A percentile compares a stretch with the other conserved stretches of the same genome.
phyloP scores from a whole-genome alignment of 2,888 invertebrate genomes.

The Rutpela maculata region DNA sequence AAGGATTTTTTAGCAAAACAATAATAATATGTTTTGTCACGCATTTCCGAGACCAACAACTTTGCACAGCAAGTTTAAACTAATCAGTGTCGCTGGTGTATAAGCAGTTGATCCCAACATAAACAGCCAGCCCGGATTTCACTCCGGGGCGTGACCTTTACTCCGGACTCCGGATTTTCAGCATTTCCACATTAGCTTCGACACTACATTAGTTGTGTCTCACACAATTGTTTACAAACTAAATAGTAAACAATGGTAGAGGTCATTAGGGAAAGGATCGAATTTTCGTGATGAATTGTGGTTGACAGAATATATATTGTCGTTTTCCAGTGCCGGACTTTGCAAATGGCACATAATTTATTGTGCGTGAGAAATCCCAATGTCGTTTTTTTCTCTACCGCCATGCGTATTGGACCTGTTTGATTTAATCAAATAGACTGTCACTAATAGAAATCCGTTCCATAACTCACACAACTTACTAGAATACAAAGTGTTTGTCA shows the following conservation, averaged over 20 bases:
- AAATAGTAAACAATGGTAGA: background rate
- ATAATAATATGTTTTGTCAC: conserved; percentile 20
- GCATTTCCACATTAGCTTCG: conserved; percentile 5
- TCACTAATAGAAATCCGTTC: too few relatives aligned
- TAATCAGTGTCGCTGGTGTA: conserved; percentile 28
- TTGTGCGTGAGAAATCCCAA: too few relatives aligned
- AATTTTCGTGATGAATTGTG: background rate
- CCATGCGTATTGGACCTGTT: too few relatives aligned
- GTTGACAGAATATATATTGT: background rate
- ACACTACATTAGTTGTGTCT: conserved; percentile 7
- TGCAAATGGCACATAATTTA: background rate
- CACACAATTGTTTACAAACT: conserved; percentile 20
- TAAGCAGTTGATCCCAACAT: conserved; percentile 32
- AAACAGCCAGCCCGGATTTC: conserved; percentile 31
- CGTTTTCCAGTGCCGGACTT: background rate
- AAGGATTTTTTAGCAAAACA: background rate
- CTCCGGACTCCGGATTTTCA: conserved; percentile 29
- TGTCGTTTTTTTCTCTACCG: too few relatives aligned
- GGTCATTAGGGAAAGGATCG: conserved; percentile 18
- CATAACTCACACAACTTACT: too few relatives aligned
- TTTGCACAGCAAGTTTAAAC: background rate
- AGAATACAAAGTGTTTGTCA: too few relatives aligned
- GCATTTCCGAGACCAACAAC: background rate
- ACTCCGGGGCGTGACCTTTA: conserved; percentile 35
- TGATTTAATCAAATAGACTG: too few relatives aligned